phyloP scores from a whole-genome alignment of 2,888 invertebrate genomes.

The Steinernema hermaphroditum region DNA sequence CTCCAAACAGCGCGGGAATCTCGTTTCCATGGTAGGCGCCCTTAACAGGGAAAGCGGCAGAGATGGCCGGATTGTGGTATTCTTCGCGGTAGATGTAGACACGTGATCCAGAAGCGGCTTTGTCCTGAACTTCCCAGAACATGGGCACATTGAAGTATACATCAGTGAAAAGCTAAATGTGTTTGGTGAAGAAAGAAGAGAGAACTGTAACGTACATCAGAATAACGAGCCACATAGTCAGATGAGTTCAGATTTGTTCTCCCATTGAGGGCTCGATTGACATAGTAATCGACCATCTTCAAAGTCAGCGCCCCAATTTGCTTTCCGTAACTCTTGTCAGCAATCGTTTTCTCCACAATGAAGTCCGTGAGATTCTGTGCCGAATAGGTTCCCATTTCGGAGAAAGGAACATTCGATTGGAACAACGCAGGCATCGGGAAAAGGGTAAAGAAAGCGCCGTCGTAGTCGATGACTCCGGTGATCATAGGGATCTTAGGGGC shows the following conservation, averaged over 20 bases:
- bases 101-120: constrained; percentile 38
- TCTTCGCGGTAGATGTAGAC: constrained; percentile 34
- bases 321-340: background rate
- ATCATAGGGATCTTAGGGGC: constrained; percentile 50
- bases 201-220: background rate
- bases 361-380: background rate
- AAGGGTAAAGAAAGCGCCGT: constrained; percentile 40
- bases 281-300: background rate
- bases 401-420: background rate
- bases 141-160: constrained; percentile 41
- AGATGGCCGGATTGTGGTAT: background rate
- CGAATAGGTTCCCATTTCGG: background rate
- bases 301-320: background rate
- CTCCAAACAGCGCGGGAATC: constrained; percentile 39
- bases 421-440: background rate
- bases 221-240: background rate
- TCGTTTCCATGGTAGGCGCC: constrained; percentile 42
- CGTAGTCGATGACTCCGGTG: constrained; percentile 51
- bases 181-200: background rate
- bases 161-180: constrained; percentile 40
- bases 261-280: background rate
- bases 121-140: constrained; percentile 40
- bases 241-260: background rate
- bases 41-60: constrained; percentile 35
- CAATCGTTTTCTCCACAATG: background rate